These are phyloP conservation scores for Schizaphis graminum DNA, from an alignment of 2,888 invertebrate species.

Conservation along the genomic window DNA sequence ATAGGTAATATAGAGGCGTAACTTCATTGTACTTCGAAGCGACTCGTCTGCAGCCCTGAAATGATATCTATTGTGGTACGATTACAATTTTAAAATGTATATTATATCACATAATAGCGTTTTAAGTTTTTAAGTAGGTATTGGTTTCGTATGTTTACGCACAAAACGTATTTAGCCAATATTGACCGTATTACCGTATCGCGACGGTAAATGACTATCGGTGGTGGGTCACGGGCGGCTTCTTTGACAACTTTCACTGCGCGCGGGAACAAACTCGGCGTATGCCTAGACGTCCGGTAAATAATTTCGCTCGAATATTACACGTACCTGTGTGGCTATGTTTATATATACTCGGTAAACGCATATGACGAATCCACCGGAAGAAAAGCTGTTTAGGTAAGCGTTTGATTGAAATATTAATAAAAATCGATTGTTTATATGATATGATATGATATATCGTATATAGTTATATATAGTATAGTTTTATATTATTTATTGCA, in stretches of 20 bases:
- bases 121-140: not conserved
- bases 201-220: not conserved
- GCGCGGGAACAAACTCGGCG: not conserved
- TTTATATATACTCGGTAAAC: not conserved
- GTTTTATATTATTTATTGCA: not conserved
- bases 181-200: not conserved
- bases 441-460: not conserved
- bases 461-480: too few species aligned
- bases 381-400: not conserved
- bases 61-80: not conserved
- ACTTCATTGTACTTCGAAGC: not conserved
- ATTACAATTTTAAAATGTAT: not conserved
- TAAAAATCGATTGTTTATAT: not conserved
- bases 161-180: not conserved
- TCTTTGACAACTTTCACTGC: slow-evolving; percentile 63
- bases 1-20: not conserved
- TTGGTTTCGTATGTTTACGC: not conserved
- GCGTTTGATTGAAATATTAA: not conserved
- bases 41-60: not conserved
- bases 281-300: not conserved
- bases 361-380: not conserved
- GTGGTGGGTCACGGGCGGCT: slow-evolving; percentile 35
- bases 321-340: not conserved
- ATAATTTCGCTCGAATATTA: slow-evolving; percentile 22
- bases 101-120: not conserved